These are phyloP conservation scores for Heliconius charithonia DNA, from an alignment of 2,888 invertebrate genomes.

Conservation along the genomic window DNA sequence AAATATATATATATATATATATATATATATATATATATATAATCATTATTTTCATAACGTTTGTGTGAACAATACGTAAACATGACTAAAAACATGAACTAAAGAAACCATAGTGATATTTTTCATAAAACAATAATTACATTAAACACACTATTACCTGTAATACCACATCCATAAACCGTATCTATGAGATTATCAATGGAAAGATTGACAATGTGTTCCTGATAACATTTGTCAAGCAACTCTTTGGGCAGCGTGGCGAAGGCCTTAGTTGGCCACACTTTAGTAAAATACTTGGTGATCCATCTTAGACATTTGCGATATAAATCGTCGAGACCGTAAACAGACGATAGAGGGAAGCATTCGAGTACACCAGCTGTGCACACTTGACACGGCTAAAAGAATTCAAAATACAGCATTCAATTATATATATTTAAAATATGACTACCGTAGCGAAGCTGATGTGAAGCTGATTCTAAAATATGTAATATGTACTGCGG, in stretches of 20 bases:
- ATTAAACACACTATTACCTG: constrained; percentile 75
- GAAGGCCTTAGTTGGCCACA: constrained; percentile 96
- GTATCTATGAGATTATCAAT: constrained; percentile 92
- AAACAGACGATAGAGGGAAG: constrained; percentile 92
- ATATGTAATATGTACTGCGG: background rate
- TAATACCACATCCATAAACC: constrained; percentile 90
- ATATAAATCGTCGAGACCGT: constrained; percentile 94
- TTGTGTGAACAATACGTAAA: too few relatives aligned
- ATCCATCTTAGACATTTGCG: constrained; percentile 94
- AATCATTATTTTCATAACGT: too few relatives aligned
- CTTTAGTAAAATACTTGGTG: constrained; percentile 90
- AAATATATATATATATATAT: too few relatives aligned
- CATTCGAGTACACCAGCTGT: constrained; percentile 94
- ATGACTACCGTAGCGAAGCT: too few relatives aligned
- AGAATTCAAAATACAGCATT: constrained; percentile 55
- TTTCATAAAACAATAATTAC: too few relatives aligned
- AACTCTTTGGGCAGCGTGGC: constrained; percentile 92
- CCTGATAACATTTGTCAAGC: constrained; percentile 92
- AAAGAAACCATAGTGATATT: too few relatives aligned
- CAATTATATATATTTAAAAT: background rate
- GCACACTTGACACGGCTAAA: constrained; percentile 94
- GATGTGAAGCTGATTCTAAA: background rate
- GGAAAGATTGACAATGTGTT: constrained; percentile 91
- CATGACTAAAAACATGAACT: too few relatives aligned
- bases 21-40: too few relatives aligned